Base-by-base conservation (phyloP, 2,797 vertebrate species). In the Pseudotriccus pelzelni region DNA sequence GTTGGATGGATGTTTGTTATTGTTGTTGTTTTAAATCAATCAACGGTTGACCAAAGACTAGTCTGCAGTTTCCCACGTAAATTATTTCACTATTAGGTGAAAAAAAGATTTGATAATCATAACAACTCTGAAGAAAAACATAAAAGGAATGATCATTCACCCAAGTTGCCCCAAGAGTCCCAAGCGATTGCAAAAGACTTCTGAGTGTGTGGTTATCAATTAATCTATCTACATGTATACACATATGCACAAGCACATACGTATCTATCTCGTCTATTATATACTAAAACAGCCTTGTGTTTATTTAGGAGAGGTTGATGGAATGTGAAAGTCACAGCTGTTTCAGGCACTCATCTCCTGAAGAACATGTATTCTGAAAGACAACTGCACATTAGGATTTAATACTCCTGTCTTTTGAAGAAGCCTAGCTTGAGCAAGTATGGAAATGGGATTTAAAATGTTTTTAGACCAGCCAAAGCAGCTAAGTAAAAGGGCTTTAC, bases 401-500 rank as follows among this genome's bases (percentile, higher is more conserved):
- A 92, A 97, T 96, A 96, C 36, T 74, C 34, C 56, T 59, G 85
- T 87, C 81, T 96, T 97, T 87, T 85, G 91, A 96, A 96, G 87
- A 94, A 94, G 75, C 10, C 9, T 69, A 80, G 78, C 68, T 87
- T 94, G 66, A 74, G 49, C 41, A 91, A 94, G 20, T 91, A 83
- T 23, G 39, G 93, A 95, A 97, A 97, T 92, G 80, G 87, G 84
- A 64, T 92, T 90, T 93, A 43, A 96, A 96, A 92, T 83, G 49
- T 46, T 94, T 95, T 91, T 67, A 94, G 41, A 89, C 91, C 59
- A 83, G 44, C 36, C 4, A 0, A 60, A 44, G 63, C 77, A 93
- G 72, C 43, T 66, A 90, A 94, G 49, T 52, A 43, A 85, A 75
- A 88, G 14, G 36, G 23, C 56, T 89, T 89, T 68, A 69, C 32